Percentiles rank a stretch among this genome's conserved stretches.
Conservation (phyloP, 2,888 invertebrate genomes). For the Drosophila neonasuta region DNA sequence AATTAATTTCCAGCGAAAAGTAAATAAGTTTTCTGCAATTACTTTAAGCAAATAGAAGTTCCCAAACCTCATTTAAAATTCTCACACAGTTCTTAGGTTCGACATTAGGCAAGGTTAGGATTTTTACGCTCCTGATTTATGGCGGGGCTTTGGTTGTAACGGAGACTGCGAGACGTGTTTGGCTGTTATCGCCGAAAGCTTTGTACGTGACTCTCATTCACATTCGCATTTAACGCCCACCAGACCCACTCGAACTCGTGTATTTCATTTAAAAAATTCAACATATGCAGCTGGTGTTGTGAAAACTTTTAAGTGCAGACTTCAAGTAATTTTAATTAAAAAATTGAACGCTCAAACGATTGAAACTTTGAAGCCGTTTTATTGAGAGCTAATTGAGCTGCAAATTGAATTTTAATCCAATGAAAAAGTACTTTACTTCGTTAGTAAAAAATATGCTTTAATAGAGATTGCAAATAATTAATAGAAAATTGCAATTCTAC, state of each 20-base stretch:
- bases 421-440: not conserved
- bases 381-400: not conserved
- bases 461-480: not conserved
- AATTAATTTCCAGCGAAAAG: not conserved
- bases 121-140: slow-evolving; percentile 33
- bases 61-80: slow-evolving; percentile 9
- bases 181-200: slow-evolving; percentile 13
- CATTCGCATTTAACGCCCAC: not conserved
- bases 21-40: slow-evolving; percentile 1
- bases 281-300: slow-evolving; percentile 1
- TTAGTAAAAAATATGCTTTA: not conserved
- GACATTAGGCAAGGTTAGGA: slow-evolving; percentile 8
- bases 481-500: not conserved
- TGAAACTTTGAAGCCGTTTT: not conserved
- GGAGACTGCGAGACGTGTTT: slow-evolving; percentile 11
- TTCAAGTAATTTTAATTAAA: slow-evolving; percentile 10
- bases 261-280: not conserved
- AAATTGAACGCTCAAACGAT: not conserved
- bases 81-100: not conserved
- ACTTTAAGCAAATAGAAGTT: not conserved
- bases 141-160: slow-evolving; percentile 7
- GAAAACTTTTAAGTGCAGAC: not conserved
- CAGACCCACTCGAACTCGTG: not conserved
- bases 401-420: not conserved
- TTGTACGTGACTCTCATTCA: slow-evolving; percentile 26